Percentiles rank a stretch among this genome's conserved stretches.
Conservation (phyloP, 2,113 vertebrate species). For the Ciconia boyciana region DNA sequence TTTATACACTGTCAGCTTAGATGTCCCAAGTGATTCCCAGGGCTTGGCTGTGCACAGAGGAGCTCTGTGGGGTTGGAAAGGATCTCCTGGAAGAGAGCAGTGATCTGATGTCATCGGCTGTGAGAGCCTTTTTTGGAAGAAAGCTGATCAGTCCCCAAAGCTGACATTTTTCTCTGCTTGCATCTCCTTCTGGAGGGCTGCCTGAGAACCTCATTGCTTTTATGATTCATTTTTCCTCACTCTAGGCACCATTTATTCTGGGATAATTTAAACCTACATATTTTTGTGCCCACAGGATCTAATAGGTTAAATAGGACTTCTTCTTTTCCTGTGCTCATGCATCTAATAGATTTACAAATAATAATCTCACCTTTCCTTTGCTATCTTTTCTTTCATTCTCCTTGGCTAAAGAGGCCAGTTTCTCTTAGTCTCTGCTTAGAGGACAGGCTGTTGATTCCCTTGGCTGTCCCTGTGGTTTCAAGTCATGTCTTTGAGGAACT, state of each 20-base stretch:
- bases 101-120: not conserved
- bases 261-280: not conserved
- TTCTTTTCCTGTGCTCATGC: not conserved
- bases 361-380: not conserved
- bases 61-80: not conserved
- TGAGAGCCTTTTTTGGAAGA: not conserved
- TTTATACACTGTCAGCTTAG: not conserved
- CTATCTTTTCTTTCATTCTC: not conserved
- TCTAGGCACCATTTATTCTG: not conserved
- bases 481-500: not conserved
- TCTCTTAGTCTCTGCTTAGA: not conserved
- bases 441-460: not conserved
- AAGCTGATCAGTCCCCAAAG: not conserved
- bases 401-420: not conserved
- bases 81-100: not conserved
- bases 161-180: not conserved
- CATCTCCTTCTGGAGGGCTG: not conserved
- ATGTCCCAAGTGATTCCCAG: not conserved
- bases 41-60: not conserved
- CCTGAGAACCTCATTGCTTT: not conserved
- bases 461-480: not conserved
- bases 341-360: not conserved
- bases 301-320: not conserved
- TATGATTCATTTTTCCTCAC: not conserved
- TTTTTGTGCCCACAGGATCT: not conserved